Evolutionary conservation across 2,888 invertebrate species (phyloP), one percentile per base, ranked within the genome.

Genomic region (Yponomeuta cagnagella): DNA sequence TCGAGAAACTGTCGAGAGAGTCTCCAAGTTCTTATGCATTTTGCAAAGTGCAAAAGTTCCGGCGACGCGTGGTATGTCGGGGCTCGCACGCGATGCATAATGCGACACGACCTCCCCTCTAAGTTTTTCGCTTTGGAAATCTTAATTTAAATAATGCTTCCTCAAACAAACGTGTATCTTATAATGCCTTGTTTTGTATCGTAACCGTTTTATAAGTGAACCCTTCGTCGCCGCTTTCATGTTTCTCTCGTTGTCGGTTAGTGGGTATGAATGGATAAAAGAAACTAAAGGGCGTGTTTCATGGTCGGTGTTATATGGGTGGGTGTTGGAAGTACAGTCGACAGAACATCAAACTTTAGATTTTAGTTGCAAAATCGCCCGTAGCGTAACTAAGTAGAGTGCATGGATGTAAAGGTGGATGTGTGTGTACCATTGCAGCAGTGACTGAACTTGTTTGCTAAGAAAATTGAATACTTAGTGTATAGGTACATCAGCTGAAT

Each of bases 41-140:
- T 86, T 82, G 85, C 83, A 85, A 87, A 87, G 83, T 85, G 84
- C 82, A 84, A 86, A 89, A 88, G 87, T 88, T 79, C 78, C 77
- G 43, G 79, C 82, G 70, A 81, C 82, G 80, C 80, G 82, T 80
- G 77, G 81, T 80, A 79, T 81, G 81, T 77, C 79, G 81, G 79
- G 81, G 77, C 79, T 80, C 80, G 77, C 82, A 82, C 80, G 83
- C 82, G 83, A 83, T 84, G 84, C 83, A 82, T 85, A 83, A 82
- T 80, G 77, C 76, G 79, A 79, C 79, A 76, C 81, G 78, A 78
- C 76, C 79, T 80, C 74, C 73, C 77, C 78, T 58, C 66, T 75
- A 83, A 85, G 80, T 84, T 85, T 84, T 86, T 82, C 83, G 81
- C 82, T 84, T 81, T 79, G 79, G 78, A 85, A 82, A 83, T 84